A percentile compares a stretch with the other conserved stretches of the same genome.
These are phyloP conservation scores for Colaptes auratus DNA, from an alignment of 2,113 vertebrate species.

Conservation along the genomic window DNA sequence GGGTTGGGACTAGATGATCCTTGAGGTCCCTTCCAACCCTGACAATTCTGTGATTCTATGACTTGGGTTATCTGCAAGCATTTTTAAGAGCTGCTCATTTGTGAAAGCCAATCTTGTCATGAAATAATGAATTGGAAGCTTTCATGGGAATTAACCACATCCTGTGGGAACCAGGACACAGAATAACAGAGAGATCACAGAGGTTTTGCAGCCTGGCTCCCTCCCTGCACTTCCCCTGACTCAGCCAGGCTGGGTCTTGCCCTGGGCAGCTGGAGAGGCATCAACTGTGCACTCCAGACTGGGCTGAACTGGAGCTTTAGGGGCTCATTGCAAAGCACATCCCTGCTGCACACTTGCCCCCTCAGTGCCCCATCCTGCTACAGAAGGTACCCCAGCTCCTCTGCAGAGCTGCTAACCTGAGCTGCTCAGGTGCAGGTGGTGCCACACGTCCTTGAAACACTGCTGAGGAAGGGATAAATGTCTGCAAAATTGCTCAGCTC, in stretches of 20 bases:
- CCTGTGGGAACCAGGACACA: fast-evolving
- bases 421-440: background rate
- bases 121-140: background rate
- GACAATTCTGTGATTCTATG: too few species aligned
- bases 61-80: too few species aligned
- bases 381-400: background rate
- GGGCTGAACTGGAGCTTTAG: fast-evolving
- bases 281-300: fast-evolving
- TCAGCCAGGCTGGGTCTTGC: background rate
- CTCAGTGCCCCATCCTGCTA: fast-evolving
- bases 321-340: background rate
- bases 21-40: too few species aligned
- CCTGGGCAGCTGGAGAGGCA: background rate
- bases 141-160: fast-evolving
- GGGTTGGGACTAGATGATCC: too few species aligned
- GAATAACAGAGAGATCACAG: background rate
- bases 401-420: background rate
- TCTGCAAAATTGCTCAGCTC: background rate
- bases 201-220: fast-evolving
- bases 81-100: background rate
- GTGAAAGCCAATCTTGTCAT: background rate
- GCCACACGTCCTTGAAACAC: background rate
- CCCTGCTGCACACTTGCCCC: background rate
- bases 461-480: background rate
- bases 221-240: fast-evolving